These are phyloP conservation scores for Planiliza haematocheilus DNA, from an alignment of 2,113 vertebrate genomes.

Conservation along the genomic window DNA sequence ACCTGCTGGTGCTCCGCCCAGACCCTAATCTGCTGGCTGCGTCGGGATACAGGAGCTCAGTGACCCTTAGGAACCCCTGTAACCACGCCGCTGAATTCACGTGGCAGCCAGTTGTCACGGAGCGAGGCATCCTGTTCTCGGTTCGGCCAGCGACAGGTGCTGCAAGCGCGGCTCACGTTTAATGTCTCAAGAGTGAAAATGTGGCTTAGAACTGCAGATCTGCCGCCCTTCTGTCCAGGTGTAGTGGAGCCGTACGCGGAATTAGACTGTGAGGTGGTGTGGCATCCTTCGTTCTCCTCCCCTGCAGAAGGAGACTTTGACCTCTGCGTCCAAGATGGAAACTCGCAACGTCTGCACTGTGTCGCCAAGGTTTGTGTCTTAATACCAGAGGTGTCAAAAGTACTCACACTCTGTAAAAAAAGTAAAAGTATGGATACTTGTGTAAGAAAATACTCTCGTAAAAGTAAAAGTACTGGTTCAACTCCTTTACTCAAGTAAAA, in stretches of 20 bases:
- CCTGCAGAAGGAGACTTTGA: slow-evolving; percentile 84
- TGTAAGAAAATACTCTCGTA: no score
- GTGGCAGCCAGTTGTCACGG: slow-evolving; percentile 82
- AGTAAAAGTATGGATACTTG: no score
- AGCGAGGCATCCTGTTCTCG: slow-evolving; percentile 82
- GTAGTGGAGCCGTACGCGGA: slow-evolving; percentile 85
- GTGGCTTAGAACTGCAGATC: neutral
- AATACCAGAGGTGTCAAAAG: no score
- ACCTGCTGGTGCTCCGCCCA: slow-evolving; percentile 80
- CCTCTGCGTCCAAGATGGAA: slow-evolving; percentile 82
- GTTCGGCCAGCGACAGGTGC: slow-evolving; percentile 87
- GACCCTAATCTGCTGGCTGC: slow-evolving; percentile 72
- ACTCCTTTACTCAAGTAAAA: no score
- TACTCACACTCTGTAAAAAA: no score
- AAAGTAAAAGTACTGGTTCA: no score
- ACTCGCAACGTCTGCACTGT: slow-evolving; percentile 83
- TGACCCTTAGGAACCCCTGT: slow-evolving; percentile 83
- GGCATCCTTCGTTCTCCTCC: slow-evolving; percentile 83
- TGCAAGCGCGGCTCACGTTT: neutral
- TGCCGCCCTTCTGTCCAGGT: slow-evolving; percentile 78
- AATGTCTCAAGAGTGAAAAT: neutral
- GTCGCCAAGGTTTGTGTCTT: slow-evolving; percentile 82
- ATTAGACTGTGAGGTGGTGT: slow-evolving; percentile 90
- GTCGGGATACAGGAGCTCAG: slow-evolving; percentile 83
- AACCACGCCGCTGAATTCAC: slow-evolving; percentile 84